phyloP scores from a whole-genome alignment of 1,140 invertebrate species.

The Coptotermes formosanus region DNA sequence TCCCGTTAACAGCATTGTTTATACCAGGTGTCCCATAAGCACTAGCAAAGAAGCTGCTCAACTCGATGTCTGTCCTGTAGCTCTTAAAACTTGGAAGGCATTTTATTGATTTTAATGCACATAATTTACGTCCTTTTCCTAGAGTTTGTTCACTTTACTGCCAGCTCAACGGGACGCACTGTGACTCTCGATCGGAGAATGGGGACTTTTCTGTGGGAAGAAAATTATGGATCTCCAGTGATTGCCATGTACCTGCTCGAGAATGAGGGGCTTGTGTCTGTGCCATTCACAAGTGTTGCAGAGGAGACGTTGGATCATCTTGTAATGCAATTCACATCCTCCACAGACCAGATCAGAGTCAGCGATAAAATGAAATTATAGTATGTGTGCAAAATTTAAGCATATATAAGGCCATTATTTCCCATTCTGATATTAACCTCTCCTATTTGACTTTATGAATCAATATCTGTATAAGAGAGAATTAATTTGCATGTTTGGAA shows the following conservation, averaged over 20 bases:
- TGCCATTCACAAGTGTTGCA: conserved; percentile 89
- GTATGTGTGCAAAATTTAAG: conserved; percentile 53
- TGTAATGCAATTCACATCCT: conserved; percentile 57
- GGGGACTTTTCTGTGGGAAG: conserved; percentile 81
- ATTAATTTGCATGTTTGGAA: no score
- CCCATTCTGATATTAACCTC: not conserved
- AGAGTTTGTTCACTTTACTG: conserved; percentile 86
- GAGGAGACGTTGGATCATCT: conserved; percentile 79
- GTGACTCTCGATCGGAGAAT: conserved; percentile 73
- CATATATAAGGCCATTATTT: not conserved
- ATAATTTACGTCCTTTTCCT: conserved; percentile 40
- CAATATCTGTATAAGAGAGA: not conserved
- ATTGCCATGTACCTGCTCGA: conserved; percentile 85
- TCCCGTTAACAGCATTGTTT: no score
- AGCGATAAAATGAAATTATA: conserved; percentile 71
- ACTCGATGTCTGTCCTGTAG: no score
- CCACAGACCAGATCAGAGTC: conserved; percentile 40
- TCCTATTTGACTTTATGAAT: not conserved
- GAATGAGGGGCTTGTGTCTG: conserved; percentile 72
- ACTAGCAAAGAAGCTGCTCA: no score
- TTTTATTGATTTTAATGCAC: no score
- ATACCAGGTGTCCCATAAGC: no score
- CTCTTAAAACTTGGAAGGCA: no score
- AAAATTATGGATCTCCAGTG: conserved; percentile 84
- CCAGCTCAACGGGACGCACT: conserved; percentile 82